Conservation (phyloP, 2,113 vertebrate genomes). For the Macrotus californicus region DNA sequence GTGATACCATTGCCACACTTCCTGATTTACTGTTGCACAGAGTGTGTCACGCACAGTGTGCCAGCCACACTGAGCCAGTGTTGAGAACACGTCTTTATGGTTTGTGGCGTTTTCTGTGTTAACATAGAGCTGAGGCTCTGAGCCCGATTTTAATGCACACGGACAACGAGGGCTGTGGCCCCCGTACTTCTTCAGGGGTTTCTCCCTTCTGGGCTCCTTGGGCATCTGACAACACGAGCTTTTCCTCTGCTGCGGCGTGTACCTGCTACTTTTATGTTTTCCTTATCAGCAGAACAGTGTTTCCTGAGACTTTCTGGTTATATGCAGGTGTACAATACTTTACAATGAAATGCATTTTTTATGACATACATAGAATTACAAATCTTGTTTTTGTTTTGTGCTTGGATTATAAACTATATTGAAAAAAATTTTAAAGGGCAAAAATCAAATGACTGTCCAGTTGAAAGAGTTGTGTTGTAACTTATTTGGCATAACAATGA, state of each 20-base stretch:
- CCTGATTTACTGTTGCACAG: constrained; percentile 12
- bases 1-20: neutral
- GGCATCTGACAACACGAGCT: neutral
- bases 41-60: neutral
- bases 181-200: neutral
- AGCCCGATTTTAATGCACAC: neutral
- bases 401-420: neutral
- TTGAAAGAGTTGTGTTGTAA: neutral
- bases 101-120: neutral
- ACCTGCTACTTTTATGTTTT: neutral
- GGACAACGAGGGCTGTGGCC: neutral
- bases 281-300: neutral
- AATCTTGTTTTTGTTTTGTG: constrained; percentile 37
- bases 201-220: neutral
- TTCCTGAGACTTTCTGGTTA: neutral
- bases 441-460: neutral
- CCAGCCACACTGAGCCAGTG: neutral
- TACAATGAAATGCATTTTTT: neutral
- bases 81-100: neutral
- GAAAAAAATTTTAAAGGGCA: neutral
- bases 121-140: neutral
- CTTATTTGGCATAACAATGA: neutral
- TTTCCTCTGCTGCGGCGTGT: neutral
- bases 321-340: neutral
- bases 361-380: neutral